Conservation (phyloP, 2,113 vertebrate species). For the Rhinogobius similis region DNA sequence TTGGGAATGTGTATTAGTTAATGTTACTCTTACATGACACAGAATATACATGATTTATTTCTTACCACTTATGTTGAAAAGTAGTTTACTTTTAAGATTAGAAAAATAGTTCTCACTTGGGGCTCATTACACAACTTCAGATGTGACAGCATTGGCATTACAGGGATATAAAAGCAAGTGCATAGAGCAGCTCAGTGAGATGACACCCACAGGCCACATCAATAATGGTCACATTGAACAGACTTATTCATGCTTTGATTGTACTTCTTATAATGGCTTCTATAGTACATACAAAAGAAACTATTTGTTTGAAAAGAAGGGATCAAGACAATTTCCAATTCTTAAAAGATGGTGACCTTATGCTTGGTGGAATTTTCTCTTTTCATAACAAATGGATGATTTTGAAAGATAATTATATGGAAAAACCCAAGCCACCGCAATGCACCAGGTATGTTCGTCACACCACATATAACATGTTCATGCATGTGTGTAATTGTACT, state of each 20-base stretch:
- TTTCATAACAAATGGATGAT: slow-evolving; percentile 68
- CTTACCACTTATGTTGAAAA: neutral
- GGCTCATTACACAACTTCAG: neutral
- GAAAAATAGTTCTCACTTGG: neutral
- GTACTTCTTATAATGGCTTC: slow-evolving; percentile 42
- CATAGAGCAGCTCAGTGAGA: neutral
- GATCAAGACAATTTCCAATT: slow-evolving; percentile 46
- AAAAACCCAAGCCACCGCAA: slow-evolving; percentile 56
- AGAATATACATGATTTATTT: neutral
- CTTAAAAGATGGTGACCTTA: slow-evolving; percentile 65
- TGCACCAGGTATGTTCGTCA: slow-evolving; percentile 65
- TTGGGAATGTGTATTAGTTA: no score
- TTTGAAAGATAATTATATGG: slow-evolving; percentile 37
- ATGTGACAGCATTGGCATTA: neutral
- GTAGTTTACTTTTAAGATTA: neutral
- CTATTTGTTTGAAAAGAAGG: slow-evolving; percentile 54
- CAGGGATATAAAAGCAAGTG: slow-evolving; percentile 1
- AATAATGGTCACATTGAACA: slow-evolving; percentile 23
- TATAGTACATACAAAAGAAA: slow-evolving; percentile 41
- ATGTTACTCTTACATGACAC: neutral
- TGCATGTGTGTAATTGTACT: neutral
- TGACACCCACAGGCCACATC: neutral
- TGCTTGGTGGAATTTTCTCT: slow-evolving; percentile 70
- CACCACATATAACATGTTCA: accelerated
- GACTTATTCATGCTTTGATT: slow-evolving; percentile 21